phyloP scores from a whole-genome alignment of 2,888 invertebrate species.

The Rhyacophila evoluta region DNA sequence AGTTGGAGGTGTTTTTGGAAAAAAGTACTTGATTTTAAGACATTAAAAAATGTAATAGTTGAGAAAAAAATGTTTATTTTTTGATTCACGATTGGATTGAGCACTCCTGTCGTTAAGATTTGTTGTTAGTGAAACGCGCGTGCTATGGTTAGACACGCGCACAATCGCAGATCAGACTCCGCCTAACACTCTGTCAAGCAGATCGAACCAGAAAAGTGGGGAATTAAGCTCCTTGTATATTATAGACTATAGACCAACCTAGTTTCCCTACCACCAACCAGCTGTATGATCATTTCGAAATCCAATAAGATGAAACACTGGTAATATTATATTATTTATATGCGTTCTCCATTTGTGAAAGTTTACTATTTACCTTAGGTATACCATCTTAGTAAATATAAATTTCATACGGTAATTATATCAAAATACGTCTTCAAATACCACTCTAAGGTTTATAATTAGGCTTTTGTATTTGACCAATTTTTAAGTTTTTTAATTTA shows the following conservation, averaged over 20 bases:
- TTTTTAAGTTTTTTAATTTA: no score
- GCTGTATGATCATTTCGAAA: neutral
- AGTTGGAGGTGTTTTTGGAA: no score
- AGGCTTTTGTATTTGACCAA: no score
- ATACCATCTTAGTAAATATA: no score
- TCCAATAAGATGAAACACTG: neutral
- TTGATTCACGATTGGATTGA: neutral
- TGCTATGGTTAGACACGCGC: constrained; percentile 34
- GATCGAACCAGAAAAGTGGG: neutral
- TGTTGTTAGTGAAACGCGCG: constrained; percentile 25
- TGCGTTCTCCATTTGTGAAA: neutral
- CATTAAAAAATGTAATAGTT: no score
- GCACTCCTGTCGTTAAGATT: neutral
- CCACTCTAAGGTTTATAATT: no score
- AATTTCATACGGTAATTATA: no score
- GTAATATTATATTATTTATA: neutral
- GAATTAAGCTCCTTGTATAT: constrained; percentile 6
- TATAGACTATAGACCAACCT: neutral
- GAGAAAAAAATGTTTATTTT: no score
- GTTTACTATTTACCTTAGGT: neutral
- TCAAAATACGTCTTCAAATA: no score
- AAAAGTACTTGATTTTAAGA: no score
- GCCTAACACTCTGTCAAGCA: constrained; percentile 34
- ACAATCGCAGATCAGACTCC: constrained; percentile 34
- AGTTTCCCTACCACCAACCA: neutral